Conservation (phyloP, 2,113 vertebrate species). For the Plecotus auritus region DNA sequence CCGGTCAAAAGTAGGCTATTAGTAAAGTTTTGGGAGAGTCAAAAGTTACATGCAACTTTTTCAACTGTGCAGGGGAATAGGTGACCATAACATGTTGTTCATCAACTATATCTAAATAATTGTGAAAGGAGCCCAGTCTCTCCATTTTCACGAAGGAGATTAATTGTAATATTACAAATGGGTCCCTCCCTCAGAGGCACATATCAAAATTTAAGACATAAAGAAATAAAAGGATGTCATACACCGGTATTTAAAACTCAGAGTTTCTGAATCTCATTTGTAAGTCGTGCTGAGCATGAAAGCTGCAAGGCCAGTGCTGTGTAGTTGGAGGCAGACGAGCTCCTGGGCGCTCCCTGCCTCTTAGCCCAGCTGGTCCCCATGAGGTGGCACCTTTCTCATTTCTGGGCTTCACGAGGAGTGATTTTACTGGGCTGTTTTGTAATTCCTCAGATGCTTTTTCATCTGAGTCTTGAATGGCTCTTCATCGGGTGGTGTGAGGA, state of each 20-base stretch:
- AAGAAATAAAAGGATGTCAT: background rate
- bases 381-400: background rate
- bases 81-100: background rate
- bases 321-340: fast-evolving
- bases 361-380: background rate
- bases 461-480: background rate
- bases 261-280: background rate
- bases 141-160: background rate
- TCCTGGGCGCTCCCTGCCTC: background rate
- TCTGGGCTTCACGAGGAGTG: background rate
- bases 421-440: background rate
- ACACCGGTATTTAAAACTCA: background rate
- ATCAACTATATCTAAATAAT: background rate
- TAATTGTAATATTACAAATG: background rate
- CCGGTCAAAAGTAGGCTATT: background rate
- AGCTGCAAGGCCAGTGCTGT: background rate
- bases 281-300: background rate
- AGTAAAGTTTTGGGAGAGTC: background rate
- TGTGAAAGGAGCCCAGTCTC: background rate
- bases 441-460: background rate
- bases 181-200: background rate
- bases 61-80: background rate
- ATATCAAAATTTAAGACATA: background rate
- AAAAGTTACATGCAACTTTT: background rate
- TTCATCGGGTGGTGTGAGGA: background rate